phyloP scores from a whole-genome alignment of 2,797 vertebrate genomes.

The Muraenolepis orangiensis region DNA sequence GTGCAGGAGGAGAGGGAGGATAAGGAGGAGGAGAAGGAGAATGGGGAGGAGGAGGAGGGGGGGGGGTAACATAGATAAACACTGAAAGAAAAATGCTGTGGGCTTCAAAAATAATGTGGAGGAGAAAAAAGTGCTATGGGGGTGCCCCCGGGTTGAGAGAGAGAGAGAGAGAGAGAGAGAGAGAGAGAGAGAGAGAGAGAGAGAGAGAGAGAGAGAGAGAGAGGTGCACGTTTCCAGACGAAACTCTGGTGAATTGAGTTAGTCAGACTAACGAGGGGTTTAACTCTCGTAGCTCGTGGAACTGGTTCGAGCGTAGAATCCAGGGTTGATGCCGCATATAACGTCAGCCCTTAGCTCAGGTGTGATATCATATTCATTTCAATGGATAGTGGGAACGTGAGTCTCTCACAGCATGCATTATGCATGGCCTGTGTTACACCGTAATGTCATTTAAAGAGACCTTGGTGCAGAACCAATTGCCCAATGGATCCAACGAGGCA shows the following conservation, averaged over 20 bases:
- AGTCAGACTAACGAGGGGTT: neutral
- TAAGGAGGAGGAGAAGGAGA: neutral
- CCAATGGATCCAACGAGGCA: slow-evolving; percentile 20
- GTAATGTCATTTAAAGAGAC: slow-evolving; percentile 43
- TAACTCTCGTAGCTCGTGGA: neutral
- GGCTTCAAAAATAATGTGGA: slow-evolving; percentile 47
- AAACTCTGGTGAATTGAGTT: neutral
- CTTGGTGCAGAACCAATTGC: slow-evolving; percentile 54
- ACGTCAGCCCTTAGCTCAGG: neutral
- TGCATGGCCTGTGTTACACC: slow-evolving; percentile 39
- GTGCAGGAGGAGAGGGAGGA: neutral
- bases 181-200: neutral
- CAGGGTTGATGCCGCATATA: neutral
- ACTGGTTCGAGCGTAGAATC: neutral
- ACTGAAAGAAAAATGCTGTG: slow-evolving; percentile 55
- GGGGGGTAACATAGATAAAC: slow-evolving; percentile 59
- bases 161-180: slow-evolving; percentile 10
- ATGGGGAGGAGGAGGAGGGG: slow-evolving; percentile 5
- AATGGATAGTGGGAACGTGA: neutral
- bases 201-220: neutral
- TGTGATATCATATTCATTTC: neutral
- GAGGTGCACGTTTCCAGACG: neutral
- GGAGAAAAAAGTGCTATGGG: slow-evolving; percentile 27
- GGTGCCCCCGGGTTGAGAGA: slow-evolving; percentile 19
- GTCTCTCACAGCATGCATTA: slow-evolving; percentile 36